Evolutionary conservation across 2,113 vertebrate genomes (phyloP), one percentile per base, ranked within the genome.

Genomic region (Pollimyrus isidori): DNA sequence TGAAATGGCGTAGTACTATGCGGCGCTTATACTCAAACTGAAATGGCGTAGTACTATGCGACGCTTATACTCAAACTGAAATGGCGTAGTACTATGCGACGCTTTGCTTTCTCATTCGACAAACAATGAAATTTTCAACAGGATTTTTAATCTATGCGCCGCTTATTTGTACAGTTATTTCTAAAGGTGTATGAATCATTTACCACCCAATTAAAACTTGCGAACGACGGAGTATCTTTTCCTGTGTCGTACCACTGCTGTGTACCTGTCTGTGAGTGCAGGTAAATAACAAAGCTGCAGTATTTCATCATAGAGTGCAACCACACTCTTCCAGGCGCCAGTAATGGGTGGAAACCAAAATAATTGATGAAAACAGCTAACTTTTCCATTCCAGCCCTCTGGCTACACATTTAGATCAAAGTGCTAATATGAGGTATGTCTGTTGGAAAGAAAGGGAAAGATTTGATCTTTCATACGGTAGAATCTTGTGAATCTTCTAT

Each of bases 171-270:
- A 84, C 62, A 82, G 21, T 62, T 46, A 89, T 89, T 85, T 86
- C 80, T 45, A 84, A 76, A 89, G 48, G n/a, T 53, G 86, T 65
- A 42, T 21, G 23, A 56, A 39, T 86, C 84, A 90, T 83, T 90
- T 90, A 88, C 48, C 89, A 88, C 86, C 45, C 87, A 83, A 46
- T 87, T 88, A 90, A 83, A 88, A 88, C 42, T 3, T 88, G 86
- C 17, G 76, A 82, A 62, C 52, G 46, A 52, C 50, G 30, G 86
- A 90, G 42, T 83, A 4, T 80, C 83, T 89, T 35, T 10, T 76
- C 26, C 35, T 83, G 50, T 26, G 50, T 35, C 45, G 9, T 62
- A 50, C 83, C 56, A 26, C 53, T 90, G 23, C 42, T 82, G 69
- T 53, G 50, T 50, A 46, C 65, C 86, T 90, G 56, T 80, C 73